Conservation (phyloP, 2,888 invertebrate genomes). For the Pyralis farinalis region DNA sequence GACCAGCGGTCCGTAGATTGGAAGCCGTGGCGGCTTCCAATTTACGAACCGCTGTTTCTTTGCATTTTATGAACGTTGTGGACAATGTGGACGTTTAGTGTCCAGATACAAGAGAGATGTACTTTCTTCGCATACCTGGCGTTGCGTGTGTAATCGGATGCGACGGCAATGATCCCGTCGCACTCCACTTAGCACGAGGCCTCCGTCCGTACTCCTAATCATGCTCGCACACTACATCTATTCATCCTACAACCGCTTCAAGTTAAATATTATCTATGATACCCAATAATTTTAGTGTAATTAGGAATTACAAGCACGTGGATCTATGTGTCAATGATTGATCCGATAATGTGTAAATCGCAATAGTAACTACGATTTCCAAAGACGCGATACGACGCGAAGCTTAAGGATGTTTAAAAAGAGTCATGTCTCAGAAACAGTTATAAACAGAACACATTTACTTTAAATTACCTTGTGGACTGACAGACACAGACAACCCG, state of each 20-base stretch:
- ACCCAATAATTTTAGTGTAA: background rate
- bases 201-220: slow-evolving; percentile 42
- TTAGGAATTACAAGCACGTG: background rate
- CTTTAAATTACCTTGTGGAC: too few relatives aligned
- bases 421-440: too few relatives aligned
- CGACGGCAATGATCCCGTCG: slow-evolving; percentile 40
- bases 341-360: background rate
- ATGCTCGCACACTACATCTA: slow-evolving; percentile 26
- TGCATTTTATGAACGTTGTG: too few relatives aligned
- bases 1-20: too few relatives aligned
- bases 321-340: background rate
- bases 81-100: background rate
- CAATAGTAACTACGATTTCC: too few relatives aligned
- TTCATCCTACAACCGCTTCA: slow-evolving; percentile 9
- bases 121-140: slow-evolving; percentile 69
- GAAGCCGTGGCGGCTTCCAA: too few relatives aligned
- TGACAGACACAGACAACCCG: too few relatives aligned
- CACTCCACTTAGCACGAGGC: slow-evolving; percentile 67
- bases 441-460: too few relatives aligned
- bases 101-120: slow-evolving; percentile 29
- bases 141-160: slow-evolving; percentile 49
- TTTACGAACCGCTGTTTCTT: too few relatives aligned
- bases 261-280: slow-evolving; percentile 6
- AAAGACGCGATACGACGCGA: too few relatives aligned
- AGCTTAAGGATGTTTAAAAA: too few relatives aligned